phyloP scores from a whole-genome alignment of 2,797 vertebrate genomes.

The Muscicapa comitata region DNA sequence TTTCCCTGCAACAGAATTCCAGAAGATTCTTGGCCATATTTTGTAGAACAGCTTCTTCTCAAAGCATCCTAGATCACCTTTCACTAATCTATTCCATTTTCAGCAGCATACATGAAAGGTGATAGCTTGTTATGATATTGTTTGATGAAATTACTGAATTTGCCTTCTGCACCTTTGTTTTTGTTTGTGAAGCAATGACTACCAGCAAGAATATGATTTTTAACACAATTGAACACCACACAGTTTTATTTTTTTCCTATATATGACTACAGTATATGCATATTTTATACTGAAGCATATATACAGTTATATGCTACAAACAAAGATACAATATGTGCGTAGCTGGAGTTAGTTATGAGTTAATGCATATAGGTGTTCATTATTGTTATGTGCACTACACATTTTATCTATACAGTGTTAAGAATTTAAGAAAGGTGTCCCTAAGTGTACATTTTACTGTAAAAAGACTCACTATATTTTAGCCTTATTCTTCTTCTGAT shows the following conservation, averaged over 20 bases:
- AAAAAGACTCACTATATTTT: constrained; percentile 21
- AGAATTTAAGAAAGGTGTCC: neutral
- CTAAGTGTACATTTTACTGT: neutral
- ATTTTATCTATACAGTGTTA: neutral
- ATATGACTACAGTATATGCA: neutral
- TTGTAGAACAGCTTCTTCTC: neutral
- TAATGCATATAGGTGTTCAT: neutral
- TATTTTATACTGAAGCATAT: neutral
- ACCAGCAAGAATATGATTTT: neutral
- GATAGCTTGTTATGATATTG: neutral
- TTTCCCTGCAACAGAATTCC: neutral
- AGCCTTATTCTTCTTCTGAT: neutral
- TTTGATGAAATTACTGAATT: neutral
- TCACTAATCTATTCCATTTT: neutral
- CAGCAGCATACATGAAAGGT: neutral
- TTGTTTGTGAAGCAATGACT: neutral
- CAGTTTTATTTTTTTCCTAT: neutral
- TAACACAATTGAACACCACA: neutral
- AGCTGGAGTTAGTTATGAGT: neutral
- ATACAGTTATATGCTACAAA: neutral
- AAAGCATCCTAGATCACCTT: neutral
- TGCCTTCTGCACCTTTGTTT: neutral
- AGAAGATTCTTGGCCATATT: neutral
- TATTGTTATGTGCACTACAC: neutral
- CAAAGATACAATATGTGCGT: neutral